Evolutionary conservation across 2,113 vertebrate genomes (phyloP), one percentile per base, ranked within the genome.

Genomic region (Serinus canaria): DNA sequence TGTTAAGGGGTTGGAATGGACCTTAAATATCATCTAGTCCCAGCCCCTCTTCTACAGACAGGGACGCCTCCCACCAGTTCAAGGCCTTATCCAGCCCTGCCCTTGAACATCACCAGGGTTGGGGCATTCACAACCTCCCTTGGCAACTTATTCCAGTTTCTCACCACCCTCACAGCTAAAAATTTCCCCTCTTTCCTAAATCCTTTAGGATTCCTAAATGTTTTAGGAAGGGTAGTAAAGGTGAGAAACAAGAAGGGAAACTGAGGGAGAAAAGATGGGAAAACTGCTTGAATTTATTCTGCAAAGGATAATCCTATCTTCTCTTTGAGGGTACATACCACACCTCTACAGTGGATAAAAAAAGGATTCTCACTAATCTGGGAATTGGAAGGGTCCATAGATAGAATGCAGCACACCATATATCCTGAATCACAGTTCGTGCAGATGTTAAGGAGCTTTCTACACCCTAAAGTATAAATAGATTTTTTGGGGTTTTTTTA

Each of bases 401-500:
- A 47, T 15, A 21, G 10, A 60, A 44, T 15, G 10, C 5, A 77
- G 33, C 6, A 20, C 22, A 83, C 43, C 44, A 44, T 44, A 64
- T 33, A 41, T 62, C 27, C 23, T 30, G 12, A 58, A 44, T 47
- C 20, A 43, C 15, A 37, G n/a, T 58, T 60, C n/a, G n/a, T 15
- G 35, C 7, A 60, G 20, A 47, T 35, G 21, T 67, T 23, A 53
- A 83, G 25, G 27, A 33, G 3, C 5, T 64, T 89, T 80, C 41
- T 69, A 35, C 5, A 22, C 1, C 13, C 73, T 73, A 22, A 62
- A 50, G n/a, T 30, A 68, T 18, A 85, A 55, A 47, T 11, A 52
- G 9, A 3, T 5, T 20, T 33, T 25, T 9, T 37, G 8, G 8
- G 6, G 15, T 3, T 14, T 15, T 1, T 28, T 11, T 39, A 37